Evolutionary conservation across 2,888 invertebrate genomes (phyloP).

Genomic region (Encarsia formosa): DNA sequence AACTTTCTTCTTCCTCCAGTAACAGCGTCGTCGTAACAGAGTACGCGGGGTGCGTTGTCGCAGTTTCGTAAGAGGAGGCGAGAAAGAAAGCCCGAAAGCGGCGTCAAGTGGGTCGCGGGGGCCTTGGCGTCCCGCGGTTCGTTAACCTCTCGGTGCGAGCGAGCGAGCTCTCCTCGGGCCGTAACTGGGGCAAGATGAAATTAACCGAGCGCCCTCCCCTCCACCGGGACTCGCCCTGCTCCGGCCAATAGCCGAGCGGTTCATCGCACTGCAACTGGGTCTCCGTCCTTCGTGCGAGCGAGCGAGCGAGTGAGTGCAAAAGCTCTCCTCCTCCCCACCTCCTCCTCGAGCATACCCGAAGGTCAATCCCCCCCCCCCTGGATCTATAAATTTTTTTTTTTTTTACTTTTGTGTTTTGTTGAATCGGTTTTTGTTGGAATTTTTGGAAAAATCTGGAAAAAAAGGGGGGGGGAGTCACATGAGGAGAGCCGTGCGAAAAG

Average conservation of each 20-base stretch:
- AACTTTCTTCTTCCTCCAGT: neutral
- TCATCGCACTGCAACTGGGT: conserved; percentile 51
- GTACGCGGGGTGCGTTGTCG: neutral
- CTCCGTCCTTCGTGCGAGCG: conserved; percentile 26
- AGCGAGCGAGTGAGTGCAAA: conserved; percentile 14
- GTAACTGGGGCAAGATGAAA: conserved; percentile 65
- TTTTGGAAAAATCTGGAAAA: too few species aligned
- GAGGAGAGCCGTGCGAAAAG: too few species aligned
- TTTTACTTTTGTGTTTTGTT: too few species aligned
- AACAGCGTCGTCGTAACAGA: neutral
- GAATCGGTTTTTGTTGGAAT: too few species aligned
- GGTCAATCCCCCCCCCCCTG: too few species aligned
- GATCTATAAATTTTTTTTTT: too few species aligned
- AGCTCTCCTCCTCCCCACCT: conserved; percentile 6
- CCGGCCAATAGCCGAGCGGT: conserved; percentile 33
- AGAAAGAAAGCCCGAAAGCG: conserved; percentile 20
- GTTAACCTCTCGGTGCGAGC: conserved; percentile 57
- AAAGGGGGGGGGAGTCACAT: too few species aligned
- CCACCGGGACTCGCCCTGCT: conserved; percentile 13
- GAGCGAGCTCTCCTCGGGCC: conserved; percentile 44
- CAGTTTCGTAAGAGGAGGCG: neutral
- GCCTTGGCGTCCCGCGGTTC: conserved; percentile 57
- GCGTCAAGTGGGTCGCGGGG: conserved; percentile 49
- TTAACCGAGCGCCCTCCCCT: conserved; percentile 52
- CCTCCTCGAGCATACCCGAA: neutral